Base-by-base conservation (phyloP, 2,113 vertebrate species). In the Colius striatus region DNA sequence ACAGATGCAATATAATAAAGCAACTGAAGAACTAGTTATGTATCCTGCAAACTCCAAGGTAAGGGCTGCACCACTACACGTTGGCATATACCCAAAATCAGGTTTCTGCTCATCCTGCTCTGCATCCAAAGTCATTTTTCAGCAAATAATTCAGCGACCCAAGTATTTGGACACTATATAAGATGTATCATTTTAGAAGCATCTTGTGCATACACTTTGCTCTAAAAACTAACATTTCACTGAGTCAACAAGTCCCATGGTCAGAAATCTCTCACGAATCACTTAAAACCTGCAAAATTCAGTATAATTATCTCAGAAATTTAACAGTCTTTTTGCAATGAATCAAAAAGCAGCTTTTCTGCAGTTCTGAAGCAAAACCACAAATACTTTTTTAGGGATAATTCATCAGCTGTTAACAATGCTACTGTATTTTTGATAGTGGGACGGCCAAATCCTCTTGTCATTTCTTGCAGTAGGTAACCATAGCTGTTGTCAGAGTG, bases 361-460 rank as follows among this genome's bases (percentile, higher is more conserved):
- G 41, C 55, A 75, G 22, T 36, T 47, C 27, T 74, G 34, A 91
- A 87, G 45, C 50, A 91, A 92, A 96, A 41, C n/a, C 16, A 18
- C 19, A 13, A 18, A 72, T 26, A 55, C 11, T 23, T 80, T 77
- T 62, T 9, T 53, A 70, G 32, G 38, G 30, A 32, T 25, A 63
- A 25, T 47, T 85, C 22, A 83, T 20, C 41, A 62, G 36, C 29
- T 23, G 16, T 3, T 41, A 68, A 47, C 29, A 93, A 43, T 0
- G 0, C 10, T 65, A 34, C 17, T 0, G 0, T 7, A 43, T 17
- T 65, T 55, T 29, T 4, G 3, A 55, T 6, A 0, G 1, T 1
- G 1, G 48, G 16, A 73, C 8, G 8, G 26, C 16, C 45, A 94
- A 76, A 73, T 15, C 36, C 43, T 73, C 51, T 61, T 53, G 43